A percentile compares a stretch with the other conserved stretches of the same genome.
These are phyloP conservation scores for Lycocorax pyrrhopterus DNA, from an alignment of 2,113 vertebrate species.

Conservation along the genomic window DNA sequence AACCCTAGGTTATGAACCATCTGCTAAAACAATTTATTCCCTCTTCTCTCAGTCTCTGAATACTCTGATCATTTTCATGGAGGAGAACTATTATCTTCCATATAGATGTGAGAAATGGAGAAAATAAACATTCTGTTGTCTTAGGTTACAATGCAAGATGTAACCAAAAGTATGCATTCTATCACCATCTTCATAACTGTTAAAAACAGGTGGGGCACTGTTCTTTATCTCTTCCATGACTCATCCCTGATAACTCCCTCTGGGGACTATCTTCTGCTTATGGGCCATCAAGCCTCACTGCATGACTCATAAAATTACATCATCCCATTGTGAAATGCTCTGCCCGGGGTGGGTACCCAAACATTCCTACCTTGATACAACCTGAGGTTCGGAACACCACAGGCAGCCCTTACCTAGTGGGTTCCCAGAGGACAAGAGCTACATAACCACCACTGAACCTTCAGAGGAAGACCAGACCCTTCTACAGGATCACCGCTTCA, in stretches of 20 bases:
- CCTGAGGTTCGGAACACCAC: neutral
- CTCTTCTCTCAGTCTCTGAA: neutral
- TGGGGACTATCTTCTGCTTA: neutral
- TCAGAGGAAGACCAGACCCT: neutral
- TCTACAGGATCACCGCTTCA: neutral
- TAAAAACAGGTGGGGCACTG: neutral
- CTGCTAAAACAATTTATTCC: neutral
- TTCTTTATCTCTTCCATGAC: neutral
- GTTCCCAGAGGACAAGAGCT: neutral
- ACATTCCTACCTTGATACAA: neutral
- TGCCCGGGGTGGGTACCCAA: neutral
- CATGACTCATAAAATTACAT: neutral
- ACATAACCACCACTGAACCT: neutral
- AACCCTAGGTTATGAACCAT: neutral
- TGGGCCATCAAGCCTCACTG: neutral
- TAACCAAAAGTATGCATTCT: neutral
- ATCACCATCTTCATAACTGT: neutral
- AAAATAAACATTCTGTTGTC: neutral
- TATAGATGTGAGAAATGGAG: neutral
- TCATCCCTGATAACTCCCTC: neutral
- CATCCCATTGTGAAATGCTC: neutral
- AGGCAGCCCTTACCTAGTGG: neutral
- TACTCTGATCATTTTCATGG: neutral
- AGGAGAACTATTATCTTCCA: neutral
- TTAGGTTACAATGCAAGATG: neutral